Base-by-base conservation (phyloP, 53 echinoderm and acorn worm genomes). In the Henricia sp. region DNA sequence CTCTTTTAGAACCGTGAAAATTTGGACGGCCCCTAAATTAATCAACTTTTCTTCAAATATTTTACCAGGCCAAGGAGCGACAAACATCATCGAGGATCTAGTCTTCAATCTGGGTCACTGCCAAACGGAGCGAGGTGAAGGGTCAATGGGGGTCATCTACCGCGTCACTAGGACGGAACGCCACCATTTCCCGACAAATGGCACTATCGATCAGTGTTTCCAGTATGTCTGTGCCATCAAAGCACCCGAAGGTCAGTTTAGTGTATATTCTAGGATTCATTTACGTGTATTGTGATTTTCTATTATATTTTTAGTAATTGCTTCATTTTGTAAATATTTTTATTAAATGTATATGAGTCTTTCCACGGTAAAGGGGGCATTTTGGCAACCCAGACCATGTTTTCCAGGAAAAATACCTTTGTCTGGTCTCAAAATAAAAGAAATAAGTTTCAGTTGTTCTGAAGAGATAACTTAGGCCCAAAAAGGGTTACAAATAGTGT, bases 61-160 rank as follows among this genome's bases (percentile, higher is more conserved):
- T 14, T 67, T 23, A 26, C 3, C 69, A 92, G 93, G 86, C 35
- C 66, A 74, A 26, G 87, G 74, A 6, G 90, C 88, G 52, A 97
- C 94, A 1, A 67, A 92, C 60, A 89, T 94, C 20, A 85, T 90
- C 20, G 94, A 97, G 80, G 94, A 97, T 69, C 68, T 97, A 21
- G 73, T 91, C n/a, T 97, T 97, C 84, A 92, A 88, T 73, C 87
- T 97, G 6, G 97, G 97, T 37, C 97, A 97, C 85, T 94, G 94
- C 88, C 97, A 96, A 86, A 94, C 92, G 38, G 91, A 93, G 84
- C 48, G 96, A 25, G 44, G 83, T 52, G 64, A 89, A 39, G 83
- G 83, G 57, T 84, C 83, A 32, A 84, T 89, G 89, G 89, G 84
- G 42, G 86, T 90, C 82, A 97, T 97, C 34, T 89, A 92, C 68